phyloP scores from a whole-genome alignment of 2,888 invertebrate species.

The Pyrrhia umbra region DNA sequence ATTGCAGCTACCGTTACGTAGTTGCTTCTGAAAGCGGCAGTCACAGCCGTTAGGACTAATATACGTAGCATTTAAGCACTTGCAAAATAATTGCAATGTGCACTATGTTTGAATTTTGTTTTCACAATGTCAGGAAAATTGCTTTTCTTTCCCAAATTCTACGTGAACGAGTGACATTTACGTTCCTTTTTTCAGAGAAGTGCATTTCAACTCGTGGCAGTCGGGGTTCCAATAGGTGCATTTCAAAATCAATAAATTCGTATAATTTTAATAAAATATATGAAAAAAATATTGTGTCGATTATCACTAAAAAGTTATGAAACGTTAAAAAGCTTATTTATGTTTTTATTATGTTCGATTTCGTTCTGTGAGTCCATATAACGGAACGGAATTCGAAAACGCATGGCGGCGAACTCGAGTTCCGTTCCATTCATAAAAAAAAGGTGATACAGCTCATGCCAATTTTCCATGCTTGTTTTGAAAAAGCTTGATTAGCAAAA shows the following conservation, averaged over 20 bases:
- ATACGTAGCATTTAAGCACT: constrained; percentile 72
- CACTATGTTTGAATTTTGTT: not conserved
- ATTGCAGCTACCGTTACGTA: constrained; percentile 60
- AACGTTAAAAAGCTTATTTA: no score
- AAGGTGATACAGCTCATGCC: no score
- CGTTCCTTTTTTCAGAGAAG: constrained; percentile 29
- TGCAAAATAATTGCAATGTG: not conserved
- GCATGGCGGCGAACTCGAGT: not conserved
- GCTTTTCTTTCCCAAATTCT: not conserved
- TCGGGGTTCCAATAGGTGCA: no score
- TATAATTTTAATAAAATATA: no score
- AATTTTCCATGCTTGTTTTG: not conserved
- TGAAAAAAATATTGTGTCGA: no score
- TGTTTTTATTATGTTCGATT: no score
- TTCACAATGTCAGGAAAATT: not conserved
- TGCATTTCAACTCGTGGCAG: no score
- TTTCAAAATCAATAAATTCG: no score
- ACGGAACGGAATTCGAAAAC: constrained; percentile 15
- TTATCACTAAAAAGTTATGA: no score
- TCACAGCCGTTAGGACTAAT: constrained; percentile 70
- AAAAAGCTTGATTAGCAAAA: no score
- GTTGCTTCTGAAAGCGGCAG: constrained; percentile 64
- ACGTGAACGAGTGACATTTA: constrained; percentile 24
- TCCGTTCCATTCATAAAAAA: not conserved
- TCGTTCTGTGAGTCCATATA: not conserved